These are phyloP conservation scores for Galagoides demidoff DNA, from an alignment of 2,797 vertebrate species.

Conservation along the genomic window DNA sequence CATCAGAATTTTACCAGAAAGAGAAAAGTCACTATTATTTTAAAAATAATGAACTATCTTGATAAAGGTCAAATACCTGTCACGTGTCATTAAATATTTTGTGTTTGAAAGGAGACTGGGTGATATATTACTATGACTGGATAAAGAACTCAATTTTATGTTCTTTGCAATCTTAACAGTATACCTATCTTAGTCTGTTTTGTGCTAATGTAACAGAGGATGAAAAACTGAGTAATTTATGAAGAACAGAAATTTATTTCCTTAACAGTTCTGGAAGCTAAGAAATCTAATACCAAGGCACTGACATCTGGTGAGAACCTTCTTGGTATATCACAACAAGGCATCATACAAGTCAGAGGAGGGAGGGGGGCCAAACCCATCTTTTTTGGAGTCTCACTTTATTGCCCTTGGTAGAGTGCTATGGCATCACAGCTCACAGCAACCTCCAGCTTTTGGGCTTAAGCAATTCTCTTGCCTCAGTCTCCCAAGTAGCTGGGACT, in stretches of 20 bases:
- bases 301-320: background rate
- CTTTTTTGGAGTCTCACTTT: no score
- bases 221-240: background rate
- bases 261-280: background rate
- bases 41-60: background rate
- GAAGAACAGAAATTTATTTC: background rate
- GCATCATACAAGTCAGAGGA: background rate
- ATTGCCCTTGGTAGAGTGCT: no score
- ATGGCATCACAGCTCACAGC: no score
- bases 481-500: no score
- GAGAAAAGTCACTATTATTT: background rate
- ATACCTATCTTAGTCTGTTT: background rate
- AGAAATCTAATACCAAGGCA: background rate
- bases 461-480: no score
- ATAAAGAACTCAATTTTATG: background rate
- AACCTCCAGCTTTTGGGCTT: no score
- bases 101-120: background rate
- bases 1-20: slow-evolving; percentile 17
- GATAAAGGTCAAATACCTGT: background rate
- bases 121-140: background rate
- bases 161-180: background rate
- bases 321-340: background rate
- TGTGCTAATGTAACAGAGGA: background rate
- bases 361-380: background rate
- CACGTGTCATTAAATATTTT: slow-evolving; percentile 28